A percentile compares a stretch with the other conserved stretches of the same genome.
Conservation (phyloP, 2,888 invertebrate species). For the Embidobia sp. region DNA sequence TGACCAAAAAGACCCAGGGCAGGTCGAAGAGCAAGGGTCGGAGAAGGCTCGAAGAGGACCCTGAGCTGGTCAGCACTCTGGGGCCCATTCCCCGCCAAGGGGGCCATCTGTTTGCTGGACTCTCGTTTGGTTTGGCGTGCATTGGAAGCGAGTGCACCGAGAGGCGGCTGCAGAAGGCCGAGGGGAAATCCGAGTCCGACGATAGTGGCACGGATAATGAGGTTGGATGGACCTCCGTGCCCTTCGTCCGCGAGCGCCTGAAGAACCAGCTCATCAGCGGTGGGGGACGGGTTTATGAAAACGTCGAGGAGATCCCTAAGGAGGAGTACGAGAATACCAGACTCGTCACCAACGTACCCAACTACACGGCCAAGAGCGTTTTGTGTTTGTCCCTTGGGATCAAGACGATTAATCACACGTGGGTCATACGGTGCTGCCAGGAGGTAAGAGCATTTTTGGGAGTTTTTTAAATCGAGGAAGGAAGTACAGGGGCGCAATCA, state of each 20-base stretch:
- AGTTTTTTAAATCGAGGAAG: too few relatives aligned
- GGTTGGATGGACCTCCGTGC: conserved; percentile 82
- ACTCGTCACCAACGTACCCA: conserved; percentile 87
- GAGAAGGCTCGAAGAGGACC: conserved; percentile 76
- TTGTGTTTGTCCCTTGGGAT: conserved; percentile 87
- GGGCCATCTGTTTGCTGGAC: conserved; percentile 81
- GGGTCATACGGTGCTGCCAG: conserved; percentile 86
- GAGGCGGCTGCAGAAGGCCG: conserved; percentile 64
- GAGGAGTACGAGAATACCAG: conserved; percentile 83
- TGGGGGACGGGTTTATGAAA: conserved; percentile 85
- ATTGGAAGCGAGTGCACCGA: conserved; percentile 80
- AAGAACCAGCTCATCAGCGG: conserved; percentile 85
- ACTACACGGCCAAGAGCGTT: conserved; percentile 88
- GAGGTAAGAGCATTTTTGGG: conserved; percentile 73
- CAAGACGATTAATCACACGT: conserved; percentile 85
- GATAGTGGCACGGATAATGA: conserved; percentile 83
- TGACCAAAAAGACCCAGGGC: conserved; percentile 64
- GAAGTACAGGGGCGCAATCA: too few relatives aligned
- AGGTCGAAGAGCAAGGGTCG: conserved; percentile 82
- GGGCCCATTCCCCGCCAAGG: conserved; percentile 83
- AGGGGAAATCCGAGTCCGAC: conserved; percentile 80
- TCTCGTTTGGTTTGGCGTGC: conserved; percentile 84
- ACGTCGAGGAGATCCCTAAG: conserved; percentile 83
- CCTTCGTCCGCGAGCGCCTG: conserved; percentile 84
- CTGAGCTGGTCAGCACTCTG: conserved; percentile 82